Evolutionary conservation across 2,888 invertebrate genomes (phyloP).

Genomic region (Philaethria dido): DNA sequence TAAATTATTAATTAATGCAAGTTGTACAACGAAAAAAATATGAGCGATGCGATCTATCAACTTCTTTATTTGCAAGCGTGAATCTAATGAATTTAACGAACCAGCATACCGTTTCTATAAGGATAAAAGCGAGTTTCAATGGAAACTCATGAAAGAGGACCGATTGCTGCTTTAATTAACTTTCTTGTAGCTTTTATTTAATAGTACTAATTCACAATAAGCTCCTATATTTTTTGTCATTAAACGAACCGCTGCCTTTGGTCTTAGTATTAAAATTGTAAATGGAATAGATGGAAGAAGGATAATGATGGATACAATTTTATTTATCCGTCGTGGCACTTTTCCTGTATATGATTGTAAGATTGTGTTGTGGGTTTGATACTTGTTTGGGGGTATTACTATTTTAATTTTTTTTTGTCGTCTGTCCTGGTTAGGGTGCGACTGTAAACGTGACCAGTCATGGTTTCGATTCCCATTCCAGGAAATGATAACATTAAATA

Average conservation of each 20-base stretch:
- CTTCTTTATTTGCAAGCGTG: neutral
- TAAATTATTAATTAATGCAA: neutral
- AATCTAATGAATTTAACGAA: conserved; percentile 1
- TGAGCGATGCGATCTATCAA: neutral
- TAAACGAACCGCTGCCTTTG: neutral
- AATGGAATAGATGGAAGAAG: too few relatives aligned
- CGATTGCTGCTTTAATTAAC: conserved; percentile 1
- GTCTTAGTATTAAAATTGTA: neutral
- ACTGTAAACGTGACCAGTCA: too few relatives aligned
- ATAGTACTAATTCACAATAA: neutral
- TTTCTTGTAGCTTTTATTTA: neutral
- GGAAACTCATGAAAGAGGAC: conserved; percentile 2
- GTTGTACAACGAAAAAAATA: neutral
- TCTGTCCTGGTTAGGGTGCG: too few relatives aligned
- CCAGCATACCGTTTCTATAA: neutral
- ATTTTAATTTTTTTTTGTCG: too few relatives aligned
- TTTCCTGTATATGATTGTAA: too few relatives aligned
- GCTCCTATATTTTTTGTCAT: neutral
- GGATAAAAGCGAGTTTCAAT: neutral
- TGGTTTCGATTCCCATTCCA: too few relatives aligned
- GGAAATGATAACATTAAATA: too few relatives aligned
- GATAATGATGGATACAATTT: too few relatives aligned
- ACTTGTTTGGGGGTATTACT: too few relatives aligned
- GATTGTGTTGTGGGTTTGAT: too few relatives aligned
- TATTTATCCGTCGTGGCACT: too few relatives aligned